These are phyloP conservation scores for Triops cancriformis DNA, from an alignment of 1,140 invertebrate species.

Conservation along the genomic window DNA sequence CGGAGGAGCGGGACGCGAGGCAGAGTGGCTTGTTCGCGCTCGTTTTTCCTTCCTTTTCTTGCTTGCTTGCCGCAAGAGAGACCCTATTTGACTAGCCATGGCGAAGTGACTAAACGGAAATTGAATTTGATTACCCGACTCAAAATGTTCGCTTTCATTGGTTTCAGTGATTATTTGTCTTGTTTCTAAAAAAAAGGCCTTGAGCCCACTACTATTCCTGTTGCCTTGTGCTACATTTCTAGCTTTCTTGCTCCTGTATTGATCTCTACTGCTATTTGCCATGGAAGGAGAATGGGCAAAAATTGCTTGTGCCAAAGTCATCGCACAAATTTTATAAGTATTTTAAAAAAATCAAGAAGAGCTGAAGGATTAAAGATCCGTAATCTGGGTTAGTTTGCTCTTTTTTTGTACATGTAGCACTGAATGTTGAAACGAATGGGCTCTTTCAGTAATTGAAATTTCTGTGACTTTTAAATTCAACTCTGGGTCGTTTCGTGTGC, in stretches of 20 bases:
- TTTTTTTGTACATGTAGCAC: no score
- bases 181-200: background rate
- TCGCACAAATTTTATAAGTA: no score
- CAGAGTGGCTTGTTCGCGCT: background rate
- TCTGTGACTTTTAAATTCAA: no score
- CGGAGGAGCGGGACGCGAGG: background rate
- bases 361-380: no score
- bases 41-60: background rate
- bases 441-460: no score
- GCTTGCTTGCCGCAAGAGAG: background rate
- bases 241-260: background rate
- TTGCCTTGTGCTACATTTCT: background rate
- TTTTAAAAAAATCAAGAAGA: no score
- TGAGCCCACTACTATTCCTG: background rate
- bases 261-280: background rate
- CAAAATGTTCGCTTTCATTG: background rate
- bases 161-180: background rate
- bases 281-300: background rate
- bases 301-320: background rate
- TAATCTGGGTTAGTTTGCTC: no score
- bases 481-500: no score
- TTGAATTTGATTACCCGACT: background rate
- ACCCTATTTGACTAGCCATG: slow-evolving; percentile 6
- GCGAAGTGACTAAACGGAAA: background rate
- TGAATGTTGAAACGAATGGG: no score